These are phyloP conservation scores for Coptotermes formosanus DNA, from an alignment of 1,140 invertebrate species.

Conservation along the genomic window DNA sequence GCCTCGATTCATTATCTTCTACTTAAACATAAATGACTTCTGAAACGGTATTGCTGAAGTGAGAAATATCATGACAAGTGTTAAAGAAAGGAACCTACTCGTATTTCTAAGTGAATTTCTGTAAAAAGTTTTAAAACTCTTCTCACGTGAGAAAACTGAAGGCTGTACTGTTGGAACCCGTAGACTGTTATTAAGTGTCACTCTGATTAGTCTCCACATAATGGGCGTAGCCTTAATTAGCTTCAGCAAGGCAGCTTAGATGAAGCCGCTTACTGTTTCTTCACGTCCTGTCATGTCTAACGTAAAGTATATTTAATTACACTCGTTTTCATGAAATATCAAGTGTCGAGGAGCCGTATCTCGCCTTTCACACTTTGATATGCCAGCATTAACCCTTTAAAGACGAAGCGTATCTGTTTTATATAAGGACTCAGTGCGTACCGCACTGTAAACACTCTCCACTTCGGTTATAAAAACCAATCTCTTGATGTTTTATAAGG, in stretches of 20 bases:
- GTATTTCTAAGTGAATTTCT: not conserved
- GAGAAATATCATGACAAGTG: too few species aligned
- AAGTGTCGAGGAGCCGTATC: not conserved
- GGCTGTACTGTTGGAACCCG: not conserved
- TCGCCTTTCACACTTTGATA: not conserved
- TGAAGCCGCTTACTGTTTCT: not conserved
- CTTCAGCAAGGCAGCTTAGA: not conserved
- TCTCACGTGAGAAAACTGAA: not conserved
- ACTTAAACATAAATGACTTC: too few species aligned
- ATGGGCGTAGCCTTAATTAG: not conserved
- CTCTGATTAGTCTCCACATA: slow-evolving; percentile 6
- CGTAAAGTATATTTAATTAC: not conserved
- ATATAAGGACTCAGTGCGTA: too few species aligned
- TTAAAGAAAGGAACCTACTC: not conserved
- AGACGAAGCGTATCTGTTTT: too few species aligned
- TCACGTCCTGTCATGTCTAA: not conserved
- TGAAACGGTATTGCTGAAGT: too few species aligned
- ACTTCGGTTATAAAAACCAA: too few species aligned
- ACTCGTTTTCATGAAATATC: not conserved
- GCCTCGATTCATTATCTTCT: too few species aligned
- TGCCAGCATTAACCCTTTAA: not conserved
- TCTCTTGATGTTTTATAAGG: too few species aligned
- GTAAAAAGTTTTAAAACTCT: not conserved
- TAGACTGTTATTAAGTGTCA: slow-evolving; percentile 1
- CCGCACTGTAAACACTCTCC: too few species aligned